These are phyloP conservation scores for Watsonalla cultraria DNA, from an alignment of 2,888 invertebrate genomes.

Conservation along the genomic window DNA sequence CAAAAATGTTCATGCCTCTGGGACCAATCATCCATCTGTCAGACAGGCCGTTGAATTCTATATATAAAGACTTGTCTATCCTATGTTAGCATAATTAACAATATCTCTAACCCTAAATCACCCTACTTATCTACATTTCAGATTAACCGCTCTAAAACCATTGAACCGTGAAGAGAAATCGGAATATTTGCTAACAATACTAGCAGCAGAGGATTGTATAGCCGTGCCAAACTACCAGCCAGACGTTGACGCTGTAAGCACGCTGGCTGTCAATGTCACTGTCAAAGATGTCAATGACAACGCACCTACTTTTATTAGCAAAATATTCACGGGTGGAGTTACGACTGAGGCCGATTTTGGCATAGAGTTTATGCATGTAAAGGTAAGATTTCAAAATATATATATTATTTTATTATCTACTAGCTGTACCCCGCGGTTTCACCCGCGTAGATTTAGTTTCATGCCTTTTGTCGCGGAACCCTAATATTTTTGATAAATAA, in stretches of 20 bases:
- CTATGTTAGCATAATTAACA: too few relatives aligned
- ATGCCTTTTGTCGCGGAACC: too few relatives aligned
- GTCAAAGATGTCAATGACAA: slow-evolving; percentile 95
- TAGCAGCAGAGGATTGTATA: slow-evolving; percentile 91
- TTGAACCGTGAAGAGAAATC: slow-evolving; percentile 87
- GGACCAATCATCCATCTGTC: too few relatives aligned
- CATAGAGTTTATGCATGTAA: slow-evolving; percentile 89
- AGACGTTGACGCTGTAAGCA: slow-evolving; percentile 82
- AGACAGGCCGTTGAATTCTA: too few relatives aligned
- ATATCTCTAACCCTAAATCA: too few relatives aligned
- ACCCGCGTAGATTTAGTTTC: too few relatives aligned
- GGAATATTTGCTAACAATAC: slow-evolving; percentile 84
- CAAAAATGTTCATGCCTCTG: too few relatives aligned
- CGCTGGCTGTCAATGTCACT: slow-evolving; percentile 82
- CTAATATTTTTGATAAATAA: too few relatives aligned
- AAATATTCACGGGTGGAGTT: slow-evolving; percentile 95
- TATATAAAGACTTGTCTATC: too few relatives aligned
- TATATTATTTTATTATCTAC: too few relatives aligned
- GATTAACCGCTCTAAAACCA: slow-evolving; percentile 65
- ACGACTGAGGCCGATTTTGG: slow-evolving; percentile 96
- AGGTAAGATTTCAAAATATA: slow-evolving; percentile 78
- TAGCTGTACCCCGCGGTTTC: too few relatives aligned
- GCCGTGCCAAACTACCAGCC: slow-evolving; percentile 77
- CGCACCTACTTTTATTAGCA: slow-evolving; percentile 87
- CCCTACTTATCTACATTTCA: slow-evolving; percentile 15